These are phyloP conservation scores for Monopis laevigella DNA, from an alignment of 2,888 invertebrate species.

Conservation along the genomic window DNA sequence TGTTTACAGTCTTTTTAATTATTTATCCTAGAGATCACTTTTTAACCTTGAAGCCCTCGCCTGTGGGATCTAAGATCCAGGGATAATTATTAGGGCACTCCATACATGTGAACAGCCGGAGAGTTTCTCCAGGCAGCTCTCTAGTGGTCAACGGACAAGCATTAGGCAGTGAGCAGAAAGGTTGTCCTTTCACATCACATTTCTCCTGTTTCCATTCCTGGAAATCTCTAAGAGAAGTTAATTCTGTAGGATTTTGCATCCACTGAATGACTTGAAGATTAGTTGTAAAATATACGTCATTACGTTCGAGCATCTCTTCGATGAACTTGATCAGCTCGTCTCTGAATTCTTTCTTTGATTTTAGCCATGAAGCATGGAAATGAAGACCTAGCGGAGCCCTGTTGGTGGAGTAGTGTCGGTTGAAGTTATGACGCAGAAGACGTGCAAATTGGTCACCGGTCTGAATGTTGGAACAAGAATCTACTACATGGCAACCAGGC, in stretches of 20 bases:
- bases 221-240: slow-evolving; percentile 88
- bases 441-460: slow-evolving; percentile 90
- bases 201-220: slow-evolving; percentile 93
- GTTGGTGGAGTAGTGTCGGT: slow-evolving; percentile 92
- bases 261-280: slow-evolving; percentile 92
- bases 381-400: slow-evolving; percentile 91
- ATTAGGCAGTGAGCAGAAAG: slow-evolving; percentile 91
- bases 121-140: slow-evolving; percentile 90
- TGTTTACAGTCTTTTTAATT: slow-evolving; percentile 62
- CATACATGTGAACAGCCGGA: slow-evolving; percentile 94
- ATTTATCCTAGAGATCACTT: slow-evolving; percentile 69
- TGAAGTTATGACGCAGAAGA: slow-evolving; percentile 92
- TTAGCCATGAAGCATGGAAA: slow-evolving; percentile 96
- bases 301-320: slow-evolving; percentile 88
- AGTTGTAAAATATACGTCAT: slow-evolving; percentile 93
- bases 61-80: slow-evolving; percentile 94
- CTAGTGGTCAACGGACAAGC: slow-evolving; percentile 89
- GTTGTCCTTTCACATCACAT: slow-evolving; percentile 93
- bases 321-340: slow-evolving; percentile 93
- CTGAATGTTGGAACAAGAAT: slow-evolving; percentile 93
- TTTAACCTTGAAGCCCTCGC: slow-evolving; percentile 89
- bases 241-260: slow-evolving; percentile 95
- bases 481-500: slow-evolving; percentile 94
- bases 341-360: slow-evolving; percentile 92
- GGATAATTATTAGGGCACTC: slow-evolving; percentile 96